phyloP scores from a whole-genome alignment of 2,797 vertebrate species.

The Harpagifer antarcticus region DNA sequence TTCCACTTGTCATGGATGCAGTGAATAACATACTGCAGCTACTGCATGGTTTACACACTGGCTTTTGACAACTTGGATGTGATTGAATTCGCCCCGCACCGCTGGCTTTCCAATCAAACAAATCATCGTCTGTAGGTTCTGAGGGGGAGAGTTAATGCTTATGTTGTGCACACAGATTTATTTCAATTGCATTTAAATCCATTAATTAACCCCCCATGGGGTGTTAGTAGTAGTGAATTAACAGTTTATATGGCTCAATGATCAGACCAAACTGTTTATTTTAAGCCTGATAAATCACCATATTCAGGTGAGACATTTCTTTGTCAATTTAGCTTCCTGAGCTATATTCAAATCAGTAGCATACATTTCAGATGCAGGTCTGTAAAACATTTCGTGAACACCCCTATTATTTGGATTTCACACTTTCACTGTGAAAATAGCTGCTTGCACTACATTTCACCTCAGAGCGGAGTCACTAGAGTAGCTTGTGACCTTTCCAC shows the following conservation, averaged over 20 bases:
- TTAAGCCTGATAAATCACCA: constrained; percentile 1
- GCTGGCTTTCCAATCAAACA: constrained; percentile 66
- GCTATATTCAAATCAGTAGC: not conserved
- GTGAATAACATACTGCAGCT: constrained; percentile 39
- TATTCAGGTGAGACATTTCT: not conserved
- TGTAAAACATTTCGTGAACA: constrained; percentile 2
- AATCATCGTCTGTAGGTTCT: constrained; percentile 53
- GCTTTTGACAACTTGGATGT: constrained; percentile 47
- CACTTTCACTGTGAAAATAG: constrained; percentile 30
- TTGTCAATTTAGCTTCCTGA: not conserved
- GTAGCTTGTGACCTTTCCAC: constrained; percentile 60
- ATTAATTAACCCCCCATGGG: constrained; percentile 44
- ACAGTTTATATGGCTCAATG: constrained; percentile 21
- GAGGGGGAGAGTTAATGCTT: constrained; percentile 24
- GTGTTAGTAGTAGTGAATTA: constrained; percentile 49
- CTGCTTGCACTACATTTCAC: not conserved
- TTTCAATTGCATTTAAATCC: constrained; percentile 52
- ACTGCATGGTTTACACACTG: constrained; percentile 24
- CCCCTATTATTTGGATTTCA: constrained; percentile 11
- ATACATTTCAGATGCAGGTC: not conserved
- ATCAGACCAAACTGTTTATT: constrained; percentile 13
- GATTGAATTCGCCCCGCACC: constrained; percentile 65
- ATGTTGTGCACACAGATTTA: constrained; percentile 54
- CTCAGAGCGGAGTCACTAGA: constrained; percentile 10
- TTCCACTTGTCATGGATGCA: constrained; percentile 20